These are phyloP conservation scores for Abrostola tripartita DNA, from an alignment of 2,888 invertebrate genomes.

Conservation along the genomic window DNA sequence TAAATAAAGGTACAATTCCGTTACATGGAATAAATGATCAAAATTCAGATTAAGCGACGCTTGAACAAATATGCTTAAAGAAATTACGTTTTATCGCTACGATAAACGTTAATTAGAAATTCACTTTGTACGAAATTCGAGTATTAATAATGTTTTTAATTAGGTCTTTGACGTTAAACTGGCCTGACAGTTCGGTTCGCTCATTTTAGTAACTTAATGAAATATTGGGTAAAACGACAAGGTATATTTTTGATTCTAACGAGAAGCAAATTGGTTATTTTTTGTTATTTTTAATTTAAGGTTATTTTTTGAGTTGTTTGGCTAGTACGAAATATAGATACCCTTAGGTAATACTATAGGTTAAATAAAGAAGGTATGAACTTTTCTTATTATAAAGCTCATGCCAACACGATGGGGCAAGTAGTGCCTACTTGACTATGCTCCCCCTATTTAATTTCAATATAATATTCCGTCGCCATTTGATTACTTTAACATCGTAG, in stretches of 20 bases:
- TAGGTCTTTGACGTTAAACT: conserved; percentile 9
- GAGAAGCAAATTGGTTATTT: background rate
- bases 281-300: background rate
- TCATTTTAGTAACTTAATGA: background rate
- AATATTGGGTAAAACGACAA: background rate
- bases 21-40: background rate
- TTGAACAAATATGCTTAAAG: conserved; percentile 11
- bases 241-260: background rate
- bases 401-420: no score
- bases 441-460: no score
- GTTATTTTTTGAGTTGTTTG: background rate
- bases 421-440: no score
- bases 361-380: no score
- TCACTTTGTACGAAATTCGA: conserved; percentile 14
- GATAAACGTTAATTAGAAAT: conserved; percentile 23
- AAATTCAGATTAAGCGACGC: background rate
- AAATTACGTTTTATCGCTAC: conserved; percentile 14
- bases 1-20: conserved; percentile 11
- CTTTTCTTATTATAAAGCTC: no score
- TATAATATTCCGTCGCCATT: no score
- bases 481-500: no score
- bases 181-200: background rate
- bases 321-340: no score
- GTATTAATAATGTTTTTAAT: conserved; percentile 18
- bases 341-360: no score